These are phyloP conservation scores for Hyposoter dolosus DNA, from an alignment of 2,888 invertebrate species.

Conservation along the genomic window DNA sequence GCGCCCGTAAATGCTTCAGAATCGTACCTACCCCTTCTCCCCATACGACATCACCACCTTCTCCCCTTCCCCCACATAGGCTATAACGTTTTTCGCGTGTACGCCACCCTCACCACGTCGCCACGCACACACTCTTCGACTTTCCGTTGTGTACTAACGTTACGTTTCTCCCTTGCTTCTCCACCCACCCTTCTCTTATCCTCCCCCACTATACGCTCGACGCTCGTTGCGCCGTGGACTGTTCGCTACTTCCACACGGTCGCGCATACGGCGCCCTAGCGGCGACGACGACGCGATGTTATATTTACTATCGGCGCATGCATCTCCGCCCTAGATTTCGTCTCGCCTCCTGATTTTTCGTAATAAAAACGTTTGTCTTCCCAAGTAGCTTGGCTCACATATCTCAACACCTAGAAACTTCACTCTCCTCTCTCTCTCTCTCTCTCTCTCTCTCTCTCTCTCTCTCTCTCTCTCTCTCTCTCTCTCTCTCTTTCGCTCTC, in stretches of 20 bases:
- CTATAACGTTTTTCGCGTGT: constrained; percentile 35
- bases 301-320: constrained; percentile 60
- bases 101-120: constrained; percentile 62
- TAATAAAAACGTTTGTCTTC: constrained; percentile 83
- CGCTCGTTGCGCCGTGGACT: constrained; percentile 31
- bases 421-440: constrained; percentile 8
- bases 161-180: background rate
- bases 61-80: constrained; percentile 23
- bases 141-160: constrained; percentile 23
- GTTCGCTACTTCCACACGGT: constrained; percentile 58
- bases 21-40: constrained; percentile 59
- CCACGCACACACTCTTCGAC: constrained; percentile 21
- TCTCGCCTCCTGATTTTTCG: constrained; percentile 82
- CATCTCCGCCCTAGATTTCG: constrained; percentile 79
- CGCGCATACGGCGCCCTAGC: constrained; percentile 59
- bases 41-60: constrained; percentile 27
- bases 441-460: constrained; percentile 1
- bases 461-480: constrained; percentile 5
- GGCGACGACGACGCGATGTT: constrained; percentile 52
- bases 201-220: background rate
- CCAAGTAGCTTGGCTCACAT: constrained; percentile 77
- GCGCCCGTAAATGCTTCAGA: constrained; percentile 51
- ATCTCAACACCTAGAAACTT: constrained; percentile 69
- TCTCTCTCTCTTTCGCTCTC: background rate
- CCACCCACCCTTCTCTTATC: background rate